A percentile compares a stretch with the other conserved stretches of the same genome.
Evolutionary conservation across 2,113 vertebrate genomes (phyloP).

Genomic region (Bos indicus): DNA sequence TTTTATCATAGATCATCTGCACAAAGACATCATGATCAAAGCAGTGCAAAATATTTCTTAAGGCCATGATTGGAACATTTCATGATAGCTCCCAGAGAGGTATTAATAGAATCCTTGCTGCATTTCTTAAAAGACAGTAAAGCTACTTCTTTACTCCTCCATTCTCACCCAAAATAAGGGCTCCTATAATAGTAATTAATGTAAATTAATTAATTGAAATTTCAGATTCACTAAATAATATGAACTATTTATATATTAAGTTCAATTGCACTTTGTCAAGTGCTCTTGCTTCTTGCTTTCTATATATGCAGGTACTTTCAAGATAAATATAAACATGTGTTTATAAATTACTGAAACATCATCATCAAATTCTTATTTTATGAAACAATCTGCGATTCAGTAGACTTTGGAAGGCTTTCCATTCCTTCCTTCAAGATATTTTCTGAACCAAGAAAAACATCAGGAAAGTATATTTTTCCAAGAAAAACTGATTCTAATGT

Average conservation of each 20-base stretch:
- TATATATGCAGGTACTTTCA: neutral
- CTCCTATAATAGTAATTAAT: neutral
- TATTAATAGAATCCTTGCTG: neutral
- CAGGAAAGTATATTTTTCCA: neutral
- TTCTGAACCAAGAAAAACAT: constrained; percentile 41
- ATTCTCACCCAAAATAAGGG: neutral
- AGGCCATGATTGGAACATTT: neutral
- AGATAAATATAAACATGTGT: neutral
- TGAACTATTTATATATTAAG: neutral
- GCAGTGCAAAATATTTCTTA: neutral
- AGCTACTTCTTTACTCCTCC: neutral
- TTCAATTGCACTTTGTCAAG: constrained; percentile 1
- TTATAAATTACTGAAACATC: constrained; percentile 11
- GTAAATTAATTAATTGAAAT: neutral
- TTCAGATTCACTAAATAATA: neutral
- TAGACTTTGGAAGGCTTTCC: neutral
- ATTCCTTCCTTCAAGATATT: neutral
- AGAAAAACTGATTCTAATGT: constrained; percentile 25
- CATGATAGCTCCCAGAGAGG: neutral
- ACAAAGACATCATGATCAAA: neutral
- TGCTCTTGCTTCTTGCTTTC: neutral
- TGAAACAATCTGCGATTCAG: neutral
- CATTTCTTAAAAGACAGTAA: neutral
- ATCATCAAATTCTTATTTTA: constrained; percentile 1
- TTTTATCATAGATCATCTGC: neutral